phyloP scores from a whole-genome alignment of 2,113 vertebrate genomes.

The Prolemur simus region DNA sequence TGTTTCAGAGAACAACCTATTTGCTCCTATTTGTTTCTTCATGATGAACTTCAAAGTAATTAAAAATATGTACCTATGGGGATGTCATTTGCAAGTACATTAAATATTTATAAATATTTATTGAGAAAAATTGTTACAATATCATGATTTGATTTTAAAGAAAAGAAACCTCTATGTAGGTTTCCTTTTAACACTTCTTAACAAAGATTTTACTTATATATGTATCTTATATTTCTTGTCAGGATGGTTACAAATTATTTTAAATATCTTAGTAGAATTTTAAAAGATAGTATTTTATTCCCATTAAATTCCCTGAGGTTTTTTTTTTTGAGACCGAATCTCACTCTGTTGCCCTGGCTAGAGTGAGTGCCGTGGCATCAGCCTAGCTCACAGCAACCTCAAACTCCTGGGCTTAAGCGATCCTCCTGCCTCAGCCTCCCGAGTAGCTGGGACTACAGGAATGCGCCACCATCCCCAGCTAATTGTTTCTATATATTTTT shows the following conservation, averaged over 20 bases:
- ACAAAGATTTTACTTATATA: neutral
- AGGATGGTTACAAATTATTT: neutral
- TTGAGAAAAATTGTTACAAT: neutral
- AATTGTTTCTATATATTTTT: too few relatives aligned
- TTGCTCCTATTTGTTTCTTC: neutral
- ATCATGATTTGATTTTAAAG: neutral
- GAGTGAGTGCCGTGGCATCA: too few relatives aligned
- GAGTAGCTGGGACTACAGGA: too few relatives aligned
- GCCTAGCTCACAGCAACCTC: too few relatives aligned
- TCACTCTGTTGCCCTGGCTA: too few relatives aligned
- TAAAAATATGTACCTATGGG: neutral
- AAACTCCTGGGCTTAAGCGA: too few relatives aligned
- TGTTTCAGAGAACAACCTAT: neutral
- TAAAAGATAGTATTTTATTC: neutral
- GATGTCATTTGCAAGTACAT: neutral
- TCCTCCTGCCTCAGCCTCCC: too few relatives aligned
- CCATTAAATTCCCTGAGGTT: neutral
- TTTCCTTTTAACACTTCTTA: neutral
- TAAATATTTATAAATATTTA: constrained; percentile 45
- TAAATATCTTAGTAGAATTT: neutral
- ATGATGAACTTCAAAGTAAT: constrained; percentile 11
- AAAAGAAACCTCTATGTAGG: neutral
- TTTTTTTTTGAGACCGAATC: too few relatives aligned
- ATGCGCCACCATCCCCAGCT: too few relatives aligned
- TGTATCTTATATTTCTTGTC: neutral